Conservation (phyloP, 2,113 vertebrate genomes). For the Eublepharis macularius region DNA sequence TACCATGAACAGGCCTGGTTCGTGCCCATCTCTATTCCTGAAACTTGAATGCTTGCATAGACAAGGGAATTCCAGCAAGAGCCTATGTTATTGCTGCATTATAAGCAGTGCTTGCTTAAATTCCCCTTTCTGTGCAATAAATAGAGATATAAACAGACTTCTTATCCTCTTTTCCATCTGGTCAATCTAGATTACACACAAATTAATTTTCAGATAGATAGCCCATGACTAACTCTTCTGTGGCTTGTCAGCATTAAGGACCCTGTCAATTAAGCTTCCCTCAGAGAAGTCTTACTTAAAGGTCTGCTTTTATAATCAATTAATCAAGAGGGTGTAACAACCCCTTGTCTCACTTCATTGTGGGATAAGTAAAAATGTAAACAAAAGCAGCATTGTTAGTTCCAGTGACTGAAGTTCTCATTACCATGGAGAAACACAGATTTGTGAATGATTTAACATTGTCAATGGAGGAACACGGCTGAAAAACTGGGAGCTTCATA, state of each 20-base stretch:
- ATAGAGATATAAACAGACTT: background rate
- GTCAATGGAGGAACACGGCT: no score
- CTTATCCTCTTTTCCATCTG: background rate
- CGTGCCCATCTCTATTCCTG: no score
- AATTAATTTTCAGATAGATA: constrained; percentile 19
- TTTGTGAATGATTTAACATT: no score
- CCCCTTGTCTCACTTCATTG: background rate
- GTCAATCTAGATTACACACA: background rate
- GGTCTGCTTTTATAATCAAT: background rate
- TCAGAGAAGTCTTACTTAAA: background rate
- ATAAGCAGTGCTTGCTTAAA: no score
- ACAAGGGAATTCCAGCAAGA: no score
- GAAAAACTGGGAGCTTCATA: no score
- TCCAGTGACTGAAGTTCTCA: background rate
- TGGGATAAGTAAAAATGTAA: background rate
- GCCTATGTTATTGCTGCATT: no score
- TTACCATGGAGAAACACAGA: background rate
- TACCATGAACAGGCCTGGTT: no score
- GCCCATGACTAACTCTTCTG: constrained; percentile 12
- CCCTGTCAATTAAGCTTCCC: background rate
- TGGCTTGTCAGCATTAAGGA: background rate
- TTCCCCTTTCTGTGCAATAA: background rate
- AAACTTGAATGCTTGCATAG: no score
- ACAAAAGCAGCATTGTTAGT: background rate
- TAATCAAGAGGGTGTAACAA: background rate